Evolutionary conservation across 1,140 invertebrate genomes (phyloP).

Genomic region (Drosophila pachea): DNA sequence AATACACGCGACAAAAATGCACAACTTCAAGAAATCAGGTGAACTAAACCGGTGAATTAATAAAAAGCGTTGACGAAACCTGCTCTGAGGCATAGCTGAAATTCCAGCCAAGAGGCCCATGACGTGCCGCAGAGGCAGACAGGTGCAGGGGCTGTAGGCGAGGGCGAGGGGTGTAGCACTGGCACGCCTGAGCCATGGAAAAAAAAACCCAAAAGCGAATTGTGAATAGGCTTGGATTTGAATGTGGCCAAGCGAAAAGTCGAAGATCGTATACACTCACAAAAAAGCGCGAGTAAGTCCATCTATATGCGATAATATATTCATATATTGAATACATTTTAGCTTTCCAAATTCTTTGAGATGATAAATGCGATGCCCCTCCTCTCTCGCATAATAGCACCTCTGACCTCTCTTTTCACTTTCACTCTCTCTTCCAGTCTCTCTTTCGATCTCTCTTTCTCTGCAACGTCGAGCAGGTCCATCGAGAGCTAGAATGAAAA

Average conservation of each 20-base stretch:
- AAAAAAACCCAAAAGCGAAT: constrained; percentile 53
- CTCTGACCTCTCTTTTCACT: too few relatives aligned
- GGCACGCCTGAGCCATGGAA: constrained; percentile 37
- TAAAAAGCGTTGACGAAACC: constrained; percentile 64
- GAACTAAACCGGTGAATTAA: constrained; percentile 72
- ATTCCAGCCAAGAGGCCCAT: constrained; percentile 46
- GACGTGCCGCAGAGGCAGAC: not conserved
- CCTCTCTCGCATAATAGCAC: too few relatives aligned
- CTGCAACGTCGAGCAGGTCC: too few relatives aligned
- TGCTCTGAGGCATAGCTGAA: constrained; percentile 67
- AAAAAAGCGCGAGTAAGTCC: not conserved
- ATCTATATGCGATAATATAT: not conserved
- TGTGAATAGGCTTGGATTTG: constrained; percentile 37
- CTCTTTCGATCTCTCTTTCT: too few relatives aligned
- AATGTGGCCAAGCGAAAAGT: not conserved
- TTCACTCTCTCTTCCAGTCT: too few relatives aligned
- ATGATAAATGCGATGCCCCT: not conserved
- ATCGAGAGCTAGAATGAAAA: constrained; percentile 13
- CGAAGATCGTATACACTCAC: not conserved
- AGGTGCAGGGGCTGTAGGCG: not conserved
- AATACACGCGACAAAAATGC: constrained; percentile 71
- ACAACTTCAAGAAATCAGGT: constrained; percentile 60
- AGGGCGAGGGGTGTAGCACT: not conserved
- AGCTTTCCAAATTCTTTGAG: not conserved
- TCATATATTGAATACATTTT: not conserved